These are phyloP conservation scores for Baronia brevicornis DNA, from an alignment of 2,888 invertebrate genomes.

Conservation along the genomic window DNA sequence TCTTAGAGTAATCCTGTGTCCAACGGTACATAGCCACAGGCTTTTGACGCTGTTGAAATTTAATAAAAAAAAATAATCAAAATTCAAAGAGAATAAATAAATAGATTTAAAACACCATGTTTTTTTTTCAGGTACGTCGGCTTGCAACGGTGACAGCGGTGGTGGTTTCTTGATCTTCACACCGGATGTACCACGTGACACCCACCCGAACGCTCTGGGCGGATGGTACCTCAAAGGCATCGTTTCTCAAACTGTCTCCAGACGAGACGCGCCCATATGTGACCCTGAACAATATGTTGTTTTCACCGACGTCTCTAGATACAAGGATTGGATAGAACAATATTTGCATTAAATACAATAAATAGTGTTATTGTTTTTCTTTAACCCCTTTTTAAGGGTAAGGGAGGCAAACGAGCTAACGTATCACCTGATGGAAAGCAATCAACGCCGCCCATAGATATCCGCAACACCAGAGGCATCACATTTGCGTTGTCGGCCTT, in stretches of 20 bases:
- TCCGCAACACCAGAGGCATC: too few relatives aligned
- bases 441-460: too few relatives aligned
- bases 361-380: neutral
- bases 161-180: slow-evolving; percentile 54
- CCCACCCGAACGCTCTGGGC: slow-evolving; percentile 22
- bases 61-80: too few relatives aligned
- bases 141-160: slow-evolving; percentile 70
- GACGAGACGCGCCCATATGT: slow-evolving; percentile 36
- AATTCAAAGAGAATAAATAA: too few relatives aligned
- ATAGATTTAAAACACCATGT: too few relatives aligned
- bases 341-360: slow-evolving; percentile 1
- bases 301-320: slow-evolving; percentile 53
- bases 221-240: slow-evolving; percentile 38
- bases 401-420: too few relatives aligned
- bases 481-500: too few relatives aligned
- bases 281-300: slow-evolving; percentile 54
- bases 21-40: too few relatives aligned
- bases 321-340: slow-evolving; percentile 30
- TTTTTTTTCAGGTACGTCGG: slow-evolving; percentile 51
- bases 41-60: too few relatives aligned
- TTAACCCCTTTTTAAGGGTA: too few relatives aligned
- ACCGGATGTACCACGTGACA: slow-evolving; percentile 25
- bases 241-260: slow-evolving; percentile 31
- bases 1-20: too few relatives aligned
- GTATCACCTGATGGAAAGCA: too few relatives aligned